phyloP scores from a whole-genome alignment of 2,888 invertebrate genomes.

The Dryococelus australis region DNA sequence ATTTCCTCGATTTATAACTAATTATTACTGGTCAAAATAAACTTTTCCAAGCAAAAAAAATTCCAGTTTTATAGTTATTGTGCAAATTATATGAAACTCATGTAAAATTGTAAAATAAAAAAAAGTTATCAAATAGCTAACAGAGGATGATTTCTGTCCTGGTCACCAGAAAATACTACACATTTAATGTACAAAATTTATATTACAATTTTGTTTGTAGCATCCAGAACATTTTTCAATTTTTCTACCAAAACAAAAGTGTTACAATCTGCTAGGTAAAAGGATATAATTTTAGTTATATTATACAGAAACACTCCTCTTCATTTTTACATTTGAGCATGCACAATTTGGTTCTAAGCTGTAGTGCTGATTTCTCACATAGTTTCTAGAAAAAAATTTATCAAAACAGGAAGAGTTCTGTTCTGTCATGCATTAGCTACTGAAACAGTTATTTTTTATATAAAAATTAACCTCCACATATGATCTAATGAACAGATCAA shows the following conservation, averaged over 20 bases:
- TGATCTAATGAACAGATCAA: background rate
- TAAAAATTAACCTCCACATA: background rate
- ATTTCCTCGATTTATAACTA: no score
- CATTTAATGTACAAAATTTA: background rate
- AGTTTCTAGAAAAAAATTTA: background rate
- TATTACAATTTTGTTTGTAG: background rate
- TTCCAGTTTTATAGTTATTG: no score
- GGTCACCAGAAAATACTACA: background rate
- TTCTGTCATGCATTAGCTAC: background rate
- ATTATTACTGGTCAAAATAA: no score
- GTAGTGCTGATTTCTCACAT: background rate
- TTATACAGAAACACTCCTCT: background rate
- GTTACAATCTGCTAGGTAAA: background rate
- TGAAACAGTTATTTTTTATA: background rate
- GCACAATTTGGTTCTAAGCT: background rate
- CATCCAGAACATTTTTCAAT: background rate
- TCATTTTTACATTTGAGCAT: background rate
- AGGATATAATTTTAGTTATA: background rate
- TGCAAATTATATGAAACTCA: no score
- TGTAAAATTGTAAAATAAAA: no score
- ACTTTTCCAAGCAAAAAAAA: no score
- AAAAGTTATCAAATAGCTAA: background rate
- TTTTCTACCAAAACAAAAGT: background rate
- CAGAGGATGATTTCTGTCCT: background rate
- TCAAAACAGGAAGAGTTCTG: background rate